These are phyloP conservation scores for Melitaea cinxia DNA, from an alignment of 1,140 invertebrate genomes.

Conservation along the genomic window DNA sequence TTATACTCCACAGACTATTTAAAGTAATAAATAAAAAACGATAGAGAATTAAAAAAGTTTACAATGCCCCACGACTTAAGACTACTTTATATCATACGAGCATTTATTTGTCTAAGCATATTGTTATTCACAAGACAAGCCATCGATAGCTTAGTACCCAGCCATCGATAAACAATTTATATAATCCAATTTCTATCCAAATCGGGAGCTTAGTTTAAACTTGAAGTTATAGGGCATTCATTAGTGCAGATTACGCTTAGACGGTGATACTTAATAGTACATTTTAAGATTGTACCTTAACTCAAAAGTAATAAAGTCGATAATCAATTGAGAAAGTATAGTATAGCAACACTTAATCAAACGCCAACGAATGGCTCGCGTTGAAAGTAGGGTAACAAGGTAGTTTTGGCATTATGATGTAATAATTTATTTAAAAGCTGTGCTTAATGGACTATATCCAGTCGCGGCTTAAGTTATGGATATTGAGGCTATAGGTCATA, in stretches of 20 bases:
- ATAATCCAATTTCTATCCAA: constrained; percentile 41
- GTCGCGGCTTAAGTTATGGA: too few relatives aligned
- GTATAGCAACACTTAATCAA: constrained; percentile 49
- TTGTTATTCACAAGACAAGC: not conserved
- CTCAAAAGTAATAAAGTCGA: constrained; percentile 23
- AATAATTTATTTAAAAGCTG: not conserved
- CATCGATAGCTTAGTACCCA: constrained; percentile 16
- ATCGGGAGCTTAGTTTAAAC: constrained; percentile 49
- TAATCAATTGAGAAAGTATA: constrained; percentile 3
- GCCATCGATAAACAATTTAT: constrained; percentile 33
- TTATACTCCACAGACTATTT: too few relatives aligned
- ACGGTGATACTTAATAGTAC: constrained; percentile 22
- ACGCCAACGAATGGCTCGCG: constrained; percentile 46
- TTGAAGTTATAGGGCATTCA: constrained; percentile 52
- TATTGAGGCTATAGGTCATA: too few relatives aligned
- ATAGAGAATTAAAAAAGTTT: too few relatives aligned
- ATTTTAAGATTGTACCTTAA: constrained; percentile 27
- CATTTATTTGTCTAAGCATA: not conserved
- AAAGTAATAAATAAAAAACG: too few relatives aligned
- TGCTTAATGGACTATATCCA: not conserved
- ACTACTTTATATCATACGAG: not conserved
- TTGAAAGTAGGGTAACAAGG: constrained; percentile 39
- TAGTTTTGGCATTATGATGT: constrained; percentile 10
- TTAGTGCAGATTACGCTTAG: constrained; percentile 49
- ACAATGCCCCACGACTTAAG: too few relatives aligned